A percentile compares a stretch with the other conserved stretches of the same genome.
phyloP scores from a whole-genome alignment of 2,113 vertebrate species.

The Zosterops japonicus region DNA sequence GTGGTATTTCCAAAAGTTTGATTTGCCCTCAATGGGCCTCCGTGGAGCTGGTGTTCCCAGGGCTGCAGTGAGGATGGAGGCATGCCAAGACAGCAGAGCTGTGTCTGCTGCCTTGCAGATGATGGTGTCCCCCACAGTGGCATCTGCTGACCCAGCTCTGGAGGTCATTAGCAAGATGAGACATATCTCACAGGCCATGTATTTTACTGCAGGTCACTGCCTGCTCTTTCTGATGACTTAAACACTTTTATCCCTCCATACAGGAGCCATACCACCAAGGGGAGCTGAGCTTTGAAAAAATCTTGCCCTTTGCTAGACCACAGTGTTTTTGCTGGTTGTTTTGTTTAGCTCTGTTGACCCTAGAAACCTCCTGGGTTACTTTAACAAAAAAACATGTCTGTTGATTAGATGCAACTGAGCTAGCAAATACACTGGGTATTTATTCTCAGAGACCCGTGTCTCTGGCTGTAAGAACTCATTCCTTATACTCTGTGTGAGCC shows the following conservation, averaged over 20 bases:
- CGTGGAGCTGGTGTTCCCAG: fast-evolving
- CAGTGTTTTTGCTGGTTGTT: constrained; percentile 7
- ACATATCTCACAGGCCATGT: neutral
- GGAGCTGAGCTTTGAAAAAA: constrained; percentile 2
- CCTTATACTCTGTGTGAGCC: neutral
- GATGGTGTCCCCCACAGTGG: neutral
- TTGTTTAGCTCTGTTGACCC: constrained; percentile 33
- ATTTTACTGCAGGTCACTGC: constrained; percentile 30
- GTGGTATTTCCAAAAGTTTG: neutral
- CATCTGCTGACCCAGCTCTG: constrained; percentile 3
- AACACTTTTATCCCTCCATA: neutral
- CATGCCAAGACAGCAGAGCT: neutral
- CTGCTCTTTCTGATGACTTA: constrained; percentile 27
- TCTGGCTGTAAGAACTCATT: neutral
- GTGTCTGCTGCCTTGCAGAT: neutral
- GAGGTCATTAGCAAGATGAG: neutral
- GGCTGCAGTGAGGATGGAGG: neutral
- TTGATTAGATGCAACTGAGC: neutral
- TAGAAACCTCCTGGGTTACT: constrained; percentile 6
- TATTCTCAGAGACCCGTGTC: neutral
- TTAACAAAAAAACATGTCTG: neutral
- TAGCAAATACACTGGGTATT: neutral
- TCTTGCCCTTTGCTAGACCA: neutral
- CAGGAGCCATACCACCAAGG: fast-evolving
- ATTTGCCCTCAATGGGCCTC: neutral